Base-by-base conservation (phyloP, 2,797 vertebrate genomes). In the Spatula clypeata region DNA sequence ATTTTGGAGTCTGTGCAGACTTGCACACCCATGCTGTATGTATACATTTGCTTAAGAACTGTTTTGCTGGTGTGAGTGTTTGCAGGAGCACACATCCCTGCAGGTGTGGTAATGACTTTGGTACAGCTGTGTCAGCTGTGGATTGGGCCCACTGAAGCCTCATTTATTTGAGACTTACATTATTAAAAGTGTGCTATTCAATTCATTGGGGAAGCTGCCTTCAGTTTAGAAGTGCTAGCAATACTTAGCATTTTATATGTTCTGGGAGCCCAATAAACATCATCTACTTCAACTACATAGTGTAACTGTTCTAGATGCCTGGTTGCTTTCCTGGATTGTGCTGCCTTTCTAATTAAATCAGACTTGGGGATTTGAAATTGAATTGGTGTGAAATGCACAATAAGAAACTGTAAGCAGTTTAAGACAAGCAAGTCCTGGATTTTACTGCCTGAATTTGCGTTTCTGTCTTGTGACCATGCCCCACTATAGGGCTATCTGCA, bases 261-360 rank as follows among this genome's bases (percentile, higher is more conserved):
- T 95, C 77, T 54, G 88, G 64, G 86, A 86, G 58, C 47, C 80
- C 66, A 69, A 27, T 75, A 94, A 91, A 51, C 60, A 34, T 71
- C 70, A 42, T 32, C 76, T 24, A 23, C 82, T 93, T 42, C 66
- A 76, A 32, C 44, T 67, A 34, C 6, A 8, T 40, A 84, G 32
- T 10, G 36, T 51, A 75, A 55, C 62, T 29, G 26, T 58, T 88
- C 62, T 27, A 66, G 90, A 61, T 90, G 71, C 80, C 74, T 92
- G 54, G 51, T 85, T 95, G 49, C 80, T 84, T 95, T 88, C 71
- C 65, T 0, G 4, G 67, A 69, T 90, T 92, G 84, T 85, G 71
- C 57, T 92, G 44, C 86, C 80, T 93, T 90, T 65, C 88, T 87
- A 95, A 88, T 97, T 86, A 93, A 93, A 87, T 93, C 64, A 82